Percentiles rank a stretch among this genome's conserved stretches.
Conservation (phyloP, 2,888 invertebrate species). For the Alcis repandata region DNA sequence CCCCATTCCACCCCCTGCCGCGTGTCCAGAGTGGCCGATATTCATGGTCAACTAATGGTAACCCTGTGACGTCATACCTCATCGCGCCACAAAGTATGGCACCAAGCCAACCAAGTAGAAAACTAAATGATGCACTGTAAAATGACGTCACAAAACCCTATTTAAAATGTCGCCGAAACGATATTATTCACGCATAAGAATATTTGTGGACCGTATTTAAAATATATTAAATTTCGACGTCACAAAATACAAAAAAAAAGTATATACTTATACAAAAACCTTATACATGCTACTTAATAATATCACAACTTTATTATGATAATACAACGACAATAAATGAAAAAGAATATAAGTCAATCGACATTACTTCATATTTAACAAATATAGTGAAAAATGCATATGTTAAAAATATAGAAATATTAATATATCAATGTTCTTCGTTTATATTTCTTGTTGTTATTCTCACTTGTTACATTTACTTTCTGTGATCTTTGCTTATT, state of each 20-base stretch:
- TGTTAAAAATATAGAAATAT: not conserved
- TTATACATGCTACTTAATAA: not conserved
- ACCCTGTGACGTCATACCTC: not conserved
- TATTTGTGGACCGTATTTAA: not conserved
- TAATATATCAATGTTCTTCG: not conserved
- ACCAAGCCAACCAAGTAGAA: not conserved
- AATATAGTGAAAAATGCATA: not conserved
- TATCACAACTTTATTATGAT: not conserved
- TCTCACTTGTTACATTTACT: not conserved
- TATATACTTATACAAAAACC: not conserved
- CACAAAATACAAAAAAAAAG: not conserved
- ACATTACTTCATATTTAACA: not conserved
- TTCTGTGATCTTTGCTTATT: conserved; percentile 1
- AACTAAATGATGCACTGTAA: not conserved
- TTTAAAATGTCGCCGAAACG: not conserved
- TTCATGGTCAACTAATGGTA: conserved; percentile 77
- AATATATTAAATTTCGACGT: not conserved
- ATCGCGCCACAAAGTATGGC: not conserved
- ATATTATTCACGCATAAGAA: no score
- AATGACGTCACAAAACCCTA: not conserved
- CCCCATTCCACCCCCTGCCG: conserved; percentile 78
- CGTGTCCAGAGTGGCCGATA: conserved; percentile 81
- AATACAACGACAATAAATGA: not conserved
- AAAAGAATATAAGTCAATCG: not conserved
- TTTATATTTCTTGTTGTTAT: not conserved